Evolutionary conservation across 1,140 invertebrate species (phyloP).

Genomic region (Lamellibrachia luymesi): DNA sequence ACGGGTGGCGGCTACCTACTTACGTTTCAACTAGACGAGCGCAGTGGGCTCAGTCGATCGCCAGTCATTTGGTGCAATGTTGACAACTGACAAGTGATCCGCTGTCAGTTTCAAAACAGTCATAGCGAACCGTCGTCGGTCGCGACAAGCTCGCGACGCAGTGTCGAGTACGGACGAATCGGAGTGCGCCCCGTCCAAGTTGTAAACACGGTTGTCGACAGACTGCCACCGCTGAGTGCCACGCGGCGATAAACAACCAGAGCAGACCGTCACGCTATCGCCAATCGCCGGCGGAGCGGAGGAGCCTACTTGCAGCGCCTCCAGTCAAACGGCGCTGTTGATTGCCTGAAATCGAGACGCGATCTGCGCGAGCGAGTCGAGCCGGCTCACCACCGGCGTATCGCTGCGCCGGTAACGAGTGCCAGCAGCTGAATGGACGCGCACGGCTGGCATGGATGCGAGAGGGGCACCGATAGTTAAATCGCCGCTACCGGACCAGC

Average conservation of each 20-base stretch:
- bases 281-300: not conserved
- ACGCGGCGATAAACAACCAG: not conserved
- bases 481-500: not conserved
- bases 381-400: not conserved
- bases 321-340: not conserved
- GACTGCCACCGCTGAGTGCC: not conserved
- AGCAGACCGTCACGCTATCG: not conserved
- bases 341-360: constrained; percentile 3
- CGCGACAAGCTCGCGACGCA: not conserved
- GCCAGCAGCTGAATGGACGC: not conserved
- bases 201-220: not conserved
- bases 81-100: not conserved
- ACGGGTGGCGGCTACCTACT: not conserved
- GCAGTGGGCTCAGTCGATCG: not conserved
- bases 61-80: not conserved
- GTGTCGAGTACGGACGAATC: not conserved
- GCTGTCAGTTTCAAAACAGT: not conserved
- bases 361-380: too few relatives aligned
- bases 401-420: not conserved
- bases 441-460: not conserved
- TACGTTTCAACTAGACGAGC: not conserved
- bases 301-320: not conserved
- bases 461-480: not conserved
- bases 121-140: not conserved
- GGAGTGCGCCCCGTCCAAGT: not conserved